Evolutionary conservation across 2,113 vertebrate genomes (phyloP).

Genomic region (Triplophysa dalaica): DNA sequence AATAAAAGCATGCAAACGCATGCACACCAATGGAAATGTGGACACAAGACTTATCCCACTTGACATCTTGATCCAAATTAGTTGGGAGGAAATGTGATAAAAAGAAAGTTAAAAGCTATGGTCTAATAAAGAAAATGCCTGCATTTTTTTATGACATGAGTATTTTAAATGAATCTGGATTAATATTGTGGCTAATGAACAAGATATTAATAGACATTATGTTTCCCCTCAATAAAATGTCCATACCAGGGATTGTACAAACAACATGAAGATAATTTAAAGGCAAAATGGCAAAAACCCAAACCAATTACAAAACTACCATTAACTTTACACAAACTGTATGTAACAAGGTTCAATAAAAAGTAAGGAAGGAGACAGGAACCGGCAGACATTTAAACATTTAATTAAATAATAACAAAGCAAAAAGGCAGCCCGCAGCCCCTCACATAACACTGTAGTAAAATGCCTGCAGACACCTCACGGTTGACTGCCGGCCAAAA

Average conservation of each 20-base stretch:
- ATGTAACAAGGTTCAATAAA: too few species aligned
- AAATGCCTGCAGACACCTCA: too few species aligned
- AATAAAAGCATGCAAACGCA: slow-evolving; percentile 16
- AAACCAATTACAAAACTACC: neutral
- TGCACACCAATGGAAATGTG: slow-evolving; percentile 34
- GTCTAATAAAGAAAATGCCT: slow-evolving; percentile 19
- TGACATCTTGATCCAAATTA: slow-evolving; percentile 59
- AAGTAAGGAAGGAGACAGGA: too few species aligned
- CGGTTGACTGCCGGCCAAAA: too few species aligned
- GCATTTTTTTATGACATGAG: slow-evolving; percentile 13
- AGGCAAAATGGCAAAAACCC: neutral
- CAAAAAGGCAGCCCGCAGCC: too few species aligned
- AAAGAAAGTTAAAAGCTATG: slow-evolving; percentile 31
- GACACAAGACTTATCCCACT: slow-evolving; percentile 58
- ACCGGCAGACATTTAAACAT: too few species aligned
- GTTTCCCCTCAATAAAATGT: neutral
- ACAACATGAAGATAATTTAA: neutral
- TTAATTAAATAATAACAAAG: too few species aligned
- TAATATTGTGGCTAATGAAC: neutral
- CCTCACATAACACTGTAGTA: too few species aligned
- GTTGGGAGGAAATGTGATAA: slow-evolving; percentile 54
- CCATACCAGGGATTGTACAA: neutral
- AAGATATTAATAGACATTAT: neutral
- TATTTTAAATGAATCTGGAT: slow-evolving; percentile 13
- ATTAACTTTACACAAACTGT: neutral